phyloP scores from a whole-genome alignment of 2,113 vertebrate species.

The Calonectris borealis region DNA sequence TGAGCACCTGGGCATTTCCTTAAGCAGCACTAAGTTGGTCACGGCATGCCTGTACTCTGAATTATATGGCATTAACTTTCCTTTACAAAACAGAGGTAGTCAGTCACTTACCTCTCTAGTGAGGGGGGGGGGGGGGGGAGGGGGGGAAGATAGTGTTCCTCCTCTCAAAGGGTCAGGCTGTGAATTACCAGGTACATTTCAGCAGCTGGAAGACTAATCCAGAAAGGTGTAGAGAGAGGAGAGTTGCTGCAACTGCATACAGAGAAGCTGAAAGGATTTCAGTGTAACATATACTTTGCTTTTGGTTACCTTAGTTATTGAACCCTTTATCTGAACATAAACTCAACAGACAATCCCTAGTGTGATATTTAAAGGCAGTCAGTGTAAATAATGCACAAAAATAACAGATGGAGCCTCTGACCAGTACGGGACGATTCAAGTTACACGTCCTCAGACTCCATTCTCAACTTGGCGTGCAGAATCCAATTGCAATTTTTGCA shows the following conservation, averaged over 20 bases:
- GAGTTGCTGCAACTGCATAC: not conserved
- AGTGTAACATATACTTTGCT: not conserved
- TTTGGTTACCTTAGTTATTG: not conserved
- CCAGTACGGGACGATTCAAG: not conserved
- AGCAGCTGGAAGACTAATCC: not conserved
- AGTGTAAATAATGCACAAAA: not conserved
- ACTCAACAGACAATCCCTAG: not conserved
- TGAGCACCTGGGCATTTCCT: fast-evolving
- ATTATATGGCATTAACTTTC: not conserved
- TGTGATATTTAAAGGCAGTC: not conserved
- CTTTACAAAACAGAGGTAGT: not conserved
- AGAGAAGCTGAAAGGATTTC: not conserved
- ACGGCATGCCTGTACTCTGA: not conserved
- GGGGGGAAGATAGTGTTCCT: fast-evolving
- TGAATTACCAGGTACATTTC: not conserved
- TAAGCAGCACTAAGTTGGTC: not conserved
- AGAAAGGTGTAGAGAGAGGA: not conserved
- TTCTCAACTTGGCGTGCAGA: not conserved
- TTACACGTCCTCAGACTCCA: not conserved
- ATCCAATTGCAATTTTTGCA: not conserved
- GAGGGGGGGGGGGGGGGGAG: fast-evolving
- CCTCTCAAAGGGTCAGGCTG: not conserved
- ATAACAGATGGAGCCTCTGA: not conserved
- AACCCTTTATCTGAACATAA: not conserved
- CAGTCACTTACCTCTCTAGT: not conserved